Evolutionary conservation across 2,113 vertebrate species (phyloP).

Genomic region (Gallinago jamesoni): DNA sequence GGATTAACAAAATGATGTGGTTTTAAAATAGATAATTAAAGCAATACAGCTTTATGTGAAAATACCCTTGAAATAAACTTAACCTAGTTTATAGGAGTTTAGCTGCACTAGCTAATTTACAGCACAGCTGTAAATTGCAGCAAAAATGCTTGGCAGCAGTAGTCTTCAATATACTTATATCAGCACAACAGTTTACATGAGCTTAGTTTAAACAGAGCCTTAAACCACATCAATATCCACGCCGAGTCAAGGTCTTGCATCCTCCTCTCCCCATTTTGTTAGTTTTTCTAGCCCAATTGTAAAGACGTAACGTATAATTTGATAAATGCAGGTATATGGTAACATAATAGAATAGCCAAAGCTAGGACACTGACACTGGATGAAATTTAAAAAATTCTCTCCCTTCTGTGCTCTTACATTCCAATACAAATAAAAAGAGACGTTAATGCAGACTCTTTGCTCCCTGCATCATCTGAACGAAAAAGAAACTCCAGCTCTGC

Average conservation of each 20-base stretch:
- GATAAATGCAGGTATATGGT: neutral
- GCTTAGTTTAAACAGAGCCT: constrained; percentile 36
- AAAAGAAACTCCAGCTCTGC: neutral
- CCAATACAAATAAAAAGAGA: neutral
- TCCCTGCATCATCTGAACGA: neutral
- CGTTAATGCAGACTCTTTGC: neutral
- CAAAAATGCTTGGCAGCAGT: constrained; percentile 34
- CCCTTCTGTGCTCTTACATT: neutral
- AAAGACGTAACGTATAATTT: neutral
- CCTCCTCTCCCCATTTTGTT: neutral
- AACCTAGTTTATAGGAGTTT: constrained; percentile 47
- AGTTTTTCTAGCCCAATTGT: neutral
- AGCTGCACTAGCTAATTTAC: constrained; percentile 59
- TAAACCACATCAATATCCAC: constrained; percentile 56
- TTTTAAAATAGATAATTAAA: constrained; percentile 67
- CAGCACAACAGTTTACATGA: constrained; percentile 47
- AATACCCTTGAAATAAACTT: constrained; percentile 61
- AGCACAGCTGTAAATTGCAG: constrained; percentile 50
- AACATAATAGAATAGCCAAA: neutral
- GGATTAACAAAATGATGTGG: constrained; percentile 61
- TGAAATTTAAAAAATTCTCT: neutral
- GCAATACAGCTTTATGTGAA: constrained; percentile 58
- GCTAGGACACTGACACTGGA: neutral
- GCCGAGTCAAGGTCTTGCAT: constrained; percentile 1
- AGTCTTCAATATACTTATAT: constrained; percentile 24